Conservation (phyloP, 2,113 vertebrate genomes). For the Haemorhous mexicanus region DNA sequence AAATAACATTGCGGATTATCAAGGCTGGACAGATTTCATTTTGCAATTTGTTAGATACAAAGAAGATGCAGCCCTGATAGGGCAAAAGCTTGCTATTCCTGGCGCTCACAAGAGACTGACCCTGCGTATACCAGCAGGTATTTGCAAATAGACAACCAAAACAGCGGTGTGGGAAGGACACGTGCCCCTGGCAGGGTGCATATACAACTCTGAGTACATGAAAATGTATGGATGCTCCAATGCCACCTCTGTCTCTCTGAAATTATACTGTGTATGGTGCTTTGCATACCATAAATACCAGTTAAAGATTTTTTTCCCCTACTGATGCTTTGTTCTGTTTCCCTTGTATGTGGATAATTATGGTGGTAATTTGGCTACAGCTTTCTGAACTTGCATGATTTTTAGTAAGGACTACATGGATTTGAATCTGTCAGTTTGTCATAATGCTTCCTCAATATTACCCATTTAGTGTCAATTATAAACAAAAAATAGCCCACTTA, state of each 20-base stretch:
- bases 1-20: background rate
- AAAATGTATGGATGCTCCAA: background rate
- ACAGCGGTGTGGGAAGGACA: background rate
- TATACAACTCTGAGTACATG: background rate
- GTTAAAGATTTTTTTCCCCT: background rate
- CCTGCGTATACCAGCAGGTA: background rate
- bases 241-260: background rate
- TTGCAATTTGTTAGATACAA: background rate
- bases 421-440: slow-evolving; percentile 68
- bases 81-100: background rate
- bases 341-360: slow-evolving; percentile 17
- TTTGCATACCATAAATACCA: background rate
- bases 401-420: slow-evolving; percentile 45
- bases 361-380: slow-evolving; percentile 17
- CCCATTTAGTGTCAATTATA: slow-evolving; percentile 76
- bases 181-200: rapidly evolving
- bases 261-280: background rate
- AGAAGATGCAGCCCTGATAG: background rate
- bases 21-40: background rate
- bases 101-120: background rate
- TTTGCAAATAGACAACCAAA: background rate
- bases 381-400: slow-evolving; percentile 38
- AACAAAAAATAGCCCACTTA: slow-evolving; percentile 71
- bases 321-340: slow-evolving; percentile 30
- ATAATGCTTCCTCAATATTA: slow-evolving; percentile 63